Conservation (phyloP, 2,113 vertebrate species). For the Herpetotheres cachinnans region DNA sequence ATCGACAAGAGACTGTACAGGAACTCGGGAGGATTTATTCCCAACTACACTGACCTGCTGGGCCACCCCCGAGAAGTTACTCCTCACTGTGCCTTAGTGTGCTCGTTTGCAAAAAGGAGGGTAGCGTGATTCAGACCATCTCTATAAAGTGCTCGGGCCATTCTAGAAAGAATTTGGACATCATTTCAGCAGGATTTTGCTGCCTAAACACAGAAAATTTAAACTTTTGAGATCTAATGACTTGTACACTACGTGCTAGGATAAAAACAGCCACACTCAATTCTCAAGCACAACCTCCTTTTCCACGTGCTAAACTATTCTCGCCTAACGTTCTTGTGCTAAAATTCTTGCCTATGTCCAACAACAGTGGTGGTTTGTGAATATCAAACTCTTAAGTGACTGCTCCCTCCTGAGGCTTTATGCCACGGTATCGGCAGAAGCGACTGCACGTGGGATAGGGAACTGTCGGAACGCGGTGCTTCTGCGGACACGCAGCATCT, state of each 20-base stretch:
- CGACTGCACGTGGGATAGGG: background rate
- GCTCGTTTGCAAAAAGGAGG: background rate
- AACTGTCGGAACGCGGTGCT: background rate
- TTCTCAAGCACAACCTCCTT: background rate
- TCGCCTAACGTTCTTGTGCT: background rate
- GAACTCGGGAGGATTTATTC: background rate
- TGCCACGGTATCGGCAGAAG: background rate
- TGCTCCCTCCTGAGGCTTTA: background rate
- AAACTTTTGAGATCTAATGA: background rate
- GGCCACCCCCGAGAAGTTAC: background rate
- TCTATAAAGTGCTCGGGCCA: conserved; percentile 47
- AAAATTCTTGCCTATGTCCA: background rate
- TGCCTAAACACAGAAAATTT: background rate
- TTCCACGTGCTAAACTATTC: background rate
- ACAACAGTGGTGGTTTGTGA: background rate
- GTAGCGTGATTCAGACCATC: background rate
- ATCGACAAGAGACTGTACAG: background rate
- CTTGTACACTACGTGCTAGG: background rate
- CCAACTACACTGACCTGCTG: background rate
- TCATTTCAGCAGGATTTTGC: background rate
- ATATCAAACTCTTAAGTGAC: background rate
- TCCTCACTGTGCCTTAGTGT: background rate
- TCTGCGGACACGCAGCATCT: background rate
- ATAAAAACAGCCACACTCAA: background rate
- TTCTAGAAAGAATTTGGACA: background rate